Evolutionary conservation across 2,113 vertebrate genomes (phyloP).

Genomic region (Anarhynchus alexandrinus): DNA sequence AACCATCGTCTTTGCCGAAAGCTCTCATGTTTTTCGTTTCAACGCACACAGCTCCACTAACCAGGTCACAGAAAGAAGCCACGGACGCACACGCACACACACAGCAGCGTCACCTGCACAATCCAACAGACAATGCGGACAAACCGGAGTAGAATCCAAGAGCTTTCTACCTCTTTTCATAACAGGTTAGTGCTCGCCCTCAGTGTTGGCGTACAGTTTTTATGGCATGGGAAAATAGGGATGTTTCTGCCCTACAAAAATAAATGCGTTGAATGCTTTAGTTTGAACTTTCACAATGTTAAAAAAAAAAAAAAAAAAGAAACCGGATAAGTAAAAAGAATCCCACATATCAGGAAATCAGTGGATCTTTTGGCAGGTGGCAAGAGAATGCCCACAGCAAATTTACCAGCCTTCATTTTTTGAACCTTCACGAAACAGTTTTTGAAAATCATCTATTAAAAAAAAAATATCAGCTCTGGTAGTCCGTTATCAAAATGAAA

Average conservation of each 20-base stretch:
- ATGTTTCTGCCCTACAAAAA: constrained; percentile 84
- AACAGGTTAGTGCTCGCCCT: constrained; percentile 84
- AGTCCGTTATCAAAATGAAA: background rate
- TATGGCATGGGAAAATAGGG: constrained; percentile 84
- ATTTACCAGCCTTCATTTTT: constrained; percentile 4
- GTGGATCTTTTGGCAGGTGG: constrained; percentile 43
- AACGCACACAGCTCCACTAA: constrained; percentile 68
- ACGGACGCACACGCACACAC: constrained; percentile 55
- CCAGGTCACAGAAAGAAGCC: constrained; percentile 78
- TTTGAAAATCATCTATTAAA: constrained; percentile 61
- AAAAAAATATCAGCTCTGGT: background rate
- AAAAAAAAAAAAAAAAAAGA: constrained; percentile 62
- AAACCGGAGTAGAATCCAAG: constrained; percentile 79
- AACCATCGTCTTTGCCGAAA: constrained; percentile 69
- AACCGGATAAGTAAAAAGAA: constrained; percentile 58
- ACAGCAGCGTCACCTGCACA: constrained; percentile 69
- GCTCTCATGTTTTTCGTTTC: constrained; percentile 60
- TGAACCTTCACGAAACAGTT: constrained; percentile 75
- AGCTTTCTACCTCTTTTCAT: constrained; percentile 86
- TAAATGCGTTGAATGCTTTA: constrained; percentile 84
- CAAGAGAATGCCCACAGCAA: constrained; percentile 39
- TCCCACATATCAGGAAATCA: constrained; percentile 51
- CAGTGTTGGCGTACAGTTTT: constrained; percentile 86
- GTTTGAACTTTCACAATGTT: constrained; percentile 66
- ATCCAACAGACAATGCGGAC: constrained; percentile 76